These are phyloP conservation scores for Calephelis virginiensis DNA, from an alignment of 1,140 invertebrate genomes.

Conservation along the genomic window DNA sequence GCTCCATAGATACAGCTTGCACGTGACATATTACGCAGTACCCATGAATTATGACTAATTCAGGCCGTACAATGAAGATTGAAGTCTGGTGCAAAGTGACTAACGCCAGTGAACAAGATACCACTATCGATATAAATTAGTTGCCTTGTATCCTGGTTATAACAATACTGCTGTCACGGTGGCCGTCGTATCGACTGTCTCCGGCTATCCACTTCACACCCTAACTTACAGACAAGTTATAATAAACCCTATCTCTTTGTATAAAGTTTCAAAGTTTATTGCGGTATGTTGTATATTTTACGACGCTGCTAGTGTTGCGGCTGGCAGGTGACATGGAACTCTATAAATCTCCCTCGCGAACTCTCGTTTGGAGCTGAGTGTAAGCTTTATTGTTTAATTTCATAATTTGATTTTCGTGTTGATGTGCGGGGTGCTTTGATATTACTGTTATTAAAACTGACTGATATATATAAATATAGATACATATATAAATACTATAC, in stretches of 20 bases:
- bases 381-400: conserved; percentile 29
- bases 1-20: conserved; percentile 41
- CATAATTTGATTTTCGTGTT: conserved; percentile 6
- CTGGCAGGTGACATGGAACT: conserved; percentile 67
- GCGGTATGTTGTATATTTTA: conserved; percentile 38
- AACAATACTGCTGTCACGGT: conserved; percentile 74
- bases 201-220: conserved; percentile 56
- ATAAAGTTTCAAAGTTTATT: conserved; percentile 38
- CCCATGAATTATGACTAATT: conserved; percentile 38
- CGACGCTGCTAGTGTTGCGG: conserved; percentile 60
- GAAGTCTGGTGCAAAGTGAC: conserved; percentile 39
- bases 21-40: conserved; percentile 34
- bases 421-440: background rate
- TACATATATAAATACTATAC: no score
- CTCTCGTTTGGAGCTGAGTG: conserved; percentile 41
- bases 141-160: conserved; percentile 52
- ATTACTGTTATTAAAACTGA: no score
- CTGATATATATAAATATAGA: no score
- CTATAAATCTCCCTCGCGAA: conserved; percentile 62
- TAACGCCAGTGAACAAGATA: conserved; percentile 58
- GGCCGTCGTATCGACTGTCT: conserved; percentile 64
- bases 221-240: conserved; percentile 22
- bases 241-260: conserved; percentile 33
- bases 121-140: conserved; percentile 73
- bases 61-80: conserved; percentile 33